Percentiles rank a stretch among this genome's conserved stretches.
These are phyloP conservation scores for Zoanthus solanderi DNA, from an alignment of 92 coral and sea anemone species.

Conservation along the genomic window DNA sequence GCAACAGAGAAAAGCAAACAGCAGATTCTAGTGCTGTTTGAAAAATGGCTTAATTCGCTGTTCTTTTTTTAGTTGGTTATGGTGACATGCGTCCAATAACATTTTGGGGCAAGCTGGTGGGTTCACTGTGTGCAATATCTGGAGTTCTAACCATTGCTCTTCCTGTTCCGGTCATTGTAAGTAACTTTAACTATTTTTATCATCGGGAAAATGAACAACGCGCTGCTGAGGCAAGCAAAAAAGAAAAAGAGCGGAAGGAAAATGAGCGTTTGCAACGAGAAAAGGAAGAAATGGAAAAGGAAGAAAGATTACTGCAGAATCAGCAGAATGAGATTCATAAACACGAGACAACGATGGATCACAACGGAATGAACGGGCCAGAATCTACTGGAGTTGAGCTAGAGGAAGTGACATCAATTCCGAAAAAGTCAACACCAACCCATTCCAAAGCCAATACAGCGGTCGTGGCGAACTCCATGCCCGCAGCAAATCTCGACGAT, in stretches of 20 bases:
- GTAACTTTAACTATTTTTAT: constrained; percentile 97
- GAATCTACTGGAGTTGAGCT: constrained; percentile 84
- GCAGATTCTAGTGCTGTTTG: neutral
- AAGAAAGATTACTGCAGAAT: constrained; percentile 52
- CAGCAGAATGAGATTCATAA: constrained; percentile 56
- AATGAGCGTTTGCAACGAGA: constrained; percentile 68
- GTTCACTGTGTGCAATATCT: constrained; percentile 97
- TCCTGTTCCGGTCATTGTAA: constrained; percentile 98
- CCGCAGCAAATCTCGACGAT: constrained; percentile 73
- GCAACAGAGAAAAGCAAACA: neutral
- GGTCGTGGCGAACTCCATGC: constrained; percentile 85
- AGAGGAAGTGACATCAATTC: constrained; percentile 67
- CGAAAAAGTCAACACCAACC: constrained; percentile 42
- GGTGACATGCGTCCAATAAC: constrained; percentile 99
- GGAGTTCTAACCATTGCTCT: constrained; percentile 99
- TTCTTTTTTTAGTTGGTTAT: constrained; percentile 81
- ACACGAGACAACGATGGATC: constrained; percentile 80
- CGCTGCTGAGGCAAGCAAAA: constrained; percentile 96
- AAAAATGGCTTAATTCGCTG: neutral
- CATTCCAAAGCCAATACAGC: constrained; percentile 82
- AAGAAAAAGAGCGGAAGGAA: constrained; percentile 96
- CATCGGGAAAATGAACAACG: constrained; percentile 99
- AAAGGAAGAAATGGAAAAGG: constrained; percentile 75
- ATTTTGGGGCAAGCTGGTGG: constrained; percentile 99
- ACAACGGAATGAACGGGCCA: constrained; percentile 95